Conservation (phyloP, 2,888 invertebrate genomes). For the Willowsia nigromaculata region DNA sequence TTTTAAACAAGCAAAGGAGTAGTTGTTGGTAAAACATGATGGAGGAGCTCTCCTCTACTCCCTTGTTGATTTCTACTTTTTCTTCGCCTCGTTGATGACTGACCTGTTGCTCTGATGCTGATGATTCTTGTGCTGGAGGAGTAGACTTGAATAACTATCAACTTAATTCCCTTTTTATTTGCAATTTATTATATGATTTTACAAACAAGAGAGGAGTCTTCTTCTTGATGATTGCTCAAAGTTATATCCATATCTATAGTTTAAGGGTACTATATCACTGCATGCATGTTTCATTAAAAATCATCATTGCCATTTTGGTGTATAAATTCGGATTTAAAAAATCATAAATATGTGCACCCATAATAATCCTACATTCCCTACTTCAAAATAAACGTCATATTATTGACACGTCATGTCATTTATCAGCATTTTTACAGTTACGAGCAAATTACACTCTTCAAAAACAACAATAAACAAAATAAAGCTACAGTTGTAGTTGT, state of each 20-base stretch:
- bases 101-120: slow-evolving; percentile 31
- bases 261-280: too few relatives aligned
- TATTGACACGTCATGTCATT: too few relatives aligned
- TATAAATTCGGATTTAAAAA: too few relatives aligned
- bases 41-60: background rate
- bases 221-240: too few relatives aligned
- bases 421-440: background rate
- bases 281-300: slow-evolving; percentile 61
- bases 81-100: slow-evolving; percentile 49
- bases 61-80: background rate
- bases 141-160: slow-evolving; percentile 61
- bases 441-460: background rate
- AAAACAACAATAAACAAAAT: background rate
- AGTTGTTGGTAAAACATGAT: slow-evolving; percentile 42
- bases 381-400: too few relatives aligned
- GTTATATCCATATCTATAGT: too few relatives aligned
- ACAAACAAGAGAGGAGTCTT: slow-evolving; percentile 59
- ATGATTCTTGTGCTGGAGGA: slow-evolving; percentile 12
- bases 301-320: too few relatives aligned
- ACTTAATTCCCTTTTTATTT: slow-evolving; percentile 47
- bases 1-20: slow-evolving; percentile 56
- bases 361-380: too few relatives aligned
- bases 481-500: background rate
- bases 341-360: too few relatives aligned
- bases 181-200: slow-evolving; percentile 69